Evolutionary conservation across 2,113 vertebrate species (phyloP).

Genomic region (Strigops habroptila): DNA sequence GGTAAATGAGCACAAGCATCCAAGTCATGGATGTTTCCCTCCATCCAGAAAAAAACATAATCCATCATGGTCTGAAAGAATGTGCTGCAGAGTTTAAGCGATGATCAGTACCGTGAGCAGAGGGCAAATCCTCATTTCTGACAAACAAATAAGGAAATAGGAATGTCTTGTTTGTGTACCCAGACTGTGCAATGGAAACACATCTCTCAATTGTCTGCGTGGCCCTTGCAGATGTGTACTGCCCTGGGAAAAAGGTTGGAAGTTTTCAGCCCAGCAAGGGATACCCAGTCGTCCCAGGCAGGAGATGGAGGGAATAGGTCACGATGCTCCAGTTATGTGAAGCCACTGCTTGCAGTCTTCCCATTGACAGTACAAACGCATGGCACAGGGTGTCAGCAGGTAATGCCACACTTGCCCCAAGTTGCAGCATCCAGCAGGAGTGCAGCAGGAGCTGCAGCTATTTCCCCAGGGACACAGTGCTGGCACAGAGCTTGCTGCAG

Average conservation of each 20-base stretch:
- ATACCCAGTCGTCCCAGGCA: neutral
- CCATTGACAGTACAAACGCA: neutral
- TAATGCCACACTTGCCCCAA: neutral
- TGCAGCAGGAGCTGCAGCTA: neutral
- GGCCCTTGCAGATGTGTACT: accelerated
- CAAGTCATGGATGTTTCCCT: neutral
- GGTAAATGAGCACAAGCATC: accelerated
- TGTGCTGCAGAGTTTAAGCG: neutral
- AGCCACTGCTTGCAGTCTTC: neutral
- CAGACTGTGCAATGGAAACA: accelerated
- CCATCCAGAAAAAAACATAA: neutral
- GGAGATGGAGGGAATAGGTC: neutral
- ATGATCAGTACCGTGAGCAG: neutral
- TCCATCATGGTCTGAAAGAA: neutral
- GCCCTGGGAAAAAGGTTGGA: neutral
- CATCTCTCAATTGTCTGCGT: neutral
- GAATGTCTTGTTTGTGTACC: neutral
- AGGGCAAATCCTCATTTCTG: neutral
- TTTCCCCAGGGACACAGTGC: neutral
- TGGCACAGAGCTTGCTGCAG: neutral
- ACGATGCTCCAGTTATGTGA: accelerated
- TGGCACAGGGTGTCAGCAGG: neutral
- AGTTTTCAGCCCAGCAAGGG: neutral
- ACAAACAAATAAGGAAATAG: neutral
- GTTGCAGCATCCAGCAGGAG: neutral